Base-by-base conservation (phyloP, 2,888 invertebrate genomes). In the Rotaria socialis region DNA sequence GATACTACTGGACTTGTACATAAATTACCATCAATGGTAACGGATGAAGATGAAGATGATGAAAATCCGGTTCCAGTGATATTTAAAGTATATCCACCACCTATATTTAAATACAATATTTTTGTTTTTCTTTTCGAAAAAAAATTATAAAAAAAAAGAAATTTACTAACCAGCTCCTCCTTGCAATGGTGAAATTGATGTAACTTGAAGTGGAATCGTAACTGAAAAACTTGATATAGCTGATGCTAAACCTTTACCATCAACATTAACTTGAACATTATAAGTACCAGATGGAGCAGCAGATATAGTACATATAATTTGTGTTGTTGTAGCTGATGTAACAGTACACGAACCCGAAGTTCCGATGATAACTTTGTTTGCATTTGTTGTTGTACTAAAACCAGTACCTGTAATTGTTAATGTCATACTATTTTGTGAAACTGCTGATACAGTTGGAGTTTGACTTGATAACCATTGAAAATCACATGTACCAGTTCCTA, bases 21-120 rank as follows among this genome's bases (percentile, higher is more conserved):
- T 85, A 7, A 16, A 35, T 58, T 80, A 10, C 85, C 85, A 80
- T 85, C 86, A n/a, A 86, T 52, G 47, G n/a, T 60, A 19, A 86
- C 85, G 8, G 47, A 35, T 8, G 85, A 74, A 16, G 74, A 50
- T 50, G 11, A n/a, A 35, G 35, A 47, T 27, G 8, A 19, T 19
- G 80, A 56, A 50, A 86, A 86, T 6, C 86, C 86, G 41, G 41
- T 85, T 14, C 86, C 86, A 84, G 56, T 86, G 7, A 86, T 50
- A 50, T 74, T 86, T 10, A 86, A 41, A 43, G 56, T 35, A n/a
- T 55, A 35, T n/a, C 86, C 86, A 55, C 86, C 86, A 47, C 86
- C 86, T 80, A 47, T 10, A 47, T 24, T 47, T 10, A 7, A 24
- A n/a, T 43, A 24, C 16, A 47, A 67, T 67, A 19, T 27, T 35